These are phyloP conservation scores for Penaeus monodon DNA, from an alignment of 2,888 invertebrate species.

Conservation along the genomic window DNA sequence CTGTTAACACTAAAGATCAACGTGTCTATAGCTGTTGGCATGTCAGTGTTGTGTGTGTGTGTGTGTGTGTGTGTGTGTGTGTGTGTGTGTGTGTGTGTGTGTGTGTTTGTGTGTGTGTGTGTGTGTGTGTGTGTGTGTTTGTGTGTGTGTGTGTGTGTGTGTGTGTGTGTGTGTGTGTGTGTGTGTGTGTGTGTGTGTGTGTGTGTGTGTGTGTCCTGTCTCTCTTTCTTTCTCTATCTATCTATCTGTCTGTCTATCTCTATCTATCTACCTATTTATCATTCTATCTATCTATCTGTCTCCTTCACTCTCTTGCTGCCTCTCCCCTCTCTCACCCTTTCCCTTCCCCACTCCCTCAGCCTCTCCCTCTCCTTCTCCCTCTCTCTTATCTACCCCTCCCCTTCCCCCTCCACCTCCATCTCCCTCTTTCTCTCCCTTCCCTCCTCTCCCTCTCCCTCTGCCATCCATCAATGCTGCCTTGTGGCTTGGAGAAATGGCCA, in stretches of 20 bases:
- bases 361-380: slow-evolving; percentile 6
- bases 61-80: slow-evolving; percentile 11
- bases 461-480: neutral
- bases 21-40: slow-evolving; percentile 5
- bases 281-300: no score
- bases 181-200: no score
- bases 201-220: no score
- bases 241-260: no score
- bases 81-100: slow-evolving; percentile 28
- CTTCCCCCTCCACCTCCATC: neutral
- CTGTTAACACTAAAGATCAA: neutral
- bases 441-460: neutral
- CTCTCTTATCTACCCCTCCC: neutral
- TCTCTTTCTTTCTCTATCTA: no score
- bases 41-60: neutral
- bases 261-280: no score
- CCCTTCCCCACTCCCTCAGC: neutral
- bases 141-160: no score
- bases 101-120: neutral
- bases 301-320: no score
- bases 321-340: neutral
- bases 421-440: no score
- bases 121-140: neutral
- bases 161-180: no score
- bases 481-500: no score